A percentile compares a stretch with the other conserved stretches of the same genome.
Conservation (phyloP, 2,113 vertebrate genomes). For the Argyrosomus japonicus region DNA sequence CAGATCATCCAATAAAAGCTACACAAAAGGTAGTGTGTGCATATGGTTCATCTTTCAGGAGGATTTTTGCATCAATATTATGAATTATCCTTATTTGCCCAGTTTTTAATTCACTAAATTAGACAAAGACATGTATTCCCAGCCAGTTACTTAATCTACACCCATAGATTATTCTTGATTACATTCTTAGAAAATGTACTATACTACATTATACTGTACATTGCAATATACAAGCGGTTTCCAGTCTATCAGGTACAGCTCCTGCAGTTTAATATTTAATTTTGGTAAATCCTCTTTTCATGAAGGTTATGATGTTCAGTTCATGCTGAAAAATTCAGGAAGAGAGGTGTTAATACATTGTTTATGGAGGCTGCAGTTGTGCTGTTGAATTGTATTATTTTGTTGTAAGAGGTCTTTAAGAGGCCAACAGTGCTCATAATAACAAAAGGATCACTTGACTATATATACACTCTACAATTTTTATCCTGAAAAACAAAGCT, state of each 20-base stretch:
- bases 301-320: background rate
- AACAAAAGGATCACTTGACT: background rate
- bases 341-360: background rate
- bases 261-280: too few relatives aligned
- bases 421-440: background rate
- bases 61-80: background rate
- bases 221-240: background rate
- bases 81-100: background rate
- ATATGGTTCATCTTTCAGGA: background rate
- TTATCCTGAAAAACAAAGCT: constrained; percentile 28
- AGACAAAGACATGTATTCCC: background rate
- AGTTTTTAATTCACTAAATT: background rate
- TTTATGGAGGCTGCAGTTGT: background rate
- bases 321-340: background rate
- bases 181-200: background rate
- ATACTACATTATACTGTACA: background rate
- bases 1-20: background rate
- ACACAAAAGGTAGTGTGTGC: background rate
- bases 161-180: background rate
- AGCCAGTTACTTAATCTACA: background rate
- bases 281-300: background rate
- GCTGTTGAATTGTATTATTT: background rate
- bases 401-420: background rate
- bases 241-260: background rate
- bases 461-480: background rate